A percentile compares a stretch with the other conserved stretches of the same genome.
These are phyloP conservation scores for Platanista minor DNA, from an alignment of 2,113 vertebrate genomes.

Conservation along the genomic window DNA sequence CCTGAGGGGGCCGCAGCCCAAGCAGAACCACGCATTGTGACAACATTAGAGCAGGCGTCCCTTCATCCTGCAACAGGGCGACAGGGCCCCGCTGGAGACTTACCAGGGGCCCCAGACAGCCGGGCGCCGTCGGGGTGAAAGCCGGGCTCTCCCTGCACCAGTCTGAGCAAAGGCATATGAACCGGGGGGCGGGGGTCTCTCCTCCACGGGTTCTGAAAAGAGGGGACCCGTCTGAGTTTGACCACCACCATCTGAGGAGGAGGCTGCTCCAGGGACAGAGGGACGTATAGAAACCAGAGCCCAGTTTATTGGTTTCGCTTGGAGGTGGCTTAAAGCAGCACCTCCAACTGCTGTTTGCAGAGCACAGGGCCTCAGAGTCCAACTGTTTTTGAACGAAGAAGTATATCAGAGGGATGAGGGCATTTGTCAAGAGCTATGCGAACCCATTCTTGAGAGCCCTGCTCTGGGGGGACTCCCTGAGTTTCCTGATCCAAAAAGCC, in stretches of 20 bases:
- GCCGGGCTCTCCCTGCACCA: neutral
- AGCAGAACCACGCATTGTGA: fast-evolving
- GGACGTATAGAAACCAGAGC: fast-evolving
- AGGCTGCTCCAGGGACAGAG: fast-evolving
- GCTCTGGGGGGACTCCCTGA: neutral
- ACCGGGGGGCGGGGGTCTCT: neutral
- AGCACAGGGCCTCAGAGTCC: neutral
- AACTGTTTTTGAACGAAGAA: fast-evolving
- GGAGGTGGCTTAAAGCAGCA: fast-evolving
- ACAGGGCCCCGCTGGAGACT: neutral
- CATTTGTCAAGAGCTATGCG: neutral
- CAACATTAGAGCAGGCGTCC: neutral
- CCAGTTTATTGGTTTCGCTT: fast-evolving
- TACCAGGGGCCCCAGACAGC: fast-evolving
- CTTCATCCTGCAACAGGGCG: neutral
- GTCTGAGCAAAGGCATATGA: neutral
- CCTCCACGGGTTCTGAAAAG: fast-evolving
- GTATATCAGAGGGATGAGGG: neutral
- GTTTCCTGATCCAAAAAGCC: neutral
- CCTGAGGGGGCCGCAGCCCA: neutral
- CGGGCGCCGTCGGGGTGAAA: fast-evolving
- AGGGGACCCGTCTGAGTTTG: fast-evolving
- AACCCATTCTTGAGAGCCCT: neutral
- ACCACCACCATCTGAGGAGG: fast-evolving
- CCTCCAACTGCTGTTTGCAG: neutral